Evolutionary conservation across 2,888 invertebrate species (phyloP).

Genomic region (Diarsia mendica): DNA sequence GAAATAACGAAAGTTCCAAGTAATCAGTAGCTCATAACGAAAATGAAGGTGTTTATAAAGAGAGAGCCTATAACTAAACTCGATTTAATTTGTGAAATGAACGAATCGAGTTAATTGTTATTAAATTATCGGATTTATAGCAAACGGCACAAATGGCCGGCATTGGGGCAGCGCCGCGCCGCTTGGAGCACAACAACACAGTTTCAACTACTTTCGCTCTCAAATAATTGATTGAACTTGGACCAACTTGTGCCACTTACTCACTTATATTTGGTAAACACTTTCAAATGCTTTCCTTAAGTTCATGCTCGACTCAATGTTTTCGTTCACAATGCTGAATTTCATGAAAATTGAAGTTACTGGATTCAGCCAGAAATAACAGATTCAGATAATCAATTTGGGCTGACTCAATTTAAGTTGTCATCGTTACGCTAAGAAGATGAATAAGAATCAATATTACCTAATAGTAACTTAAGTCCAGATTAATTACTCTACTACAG

Average conservation of each 20-base stretch:
- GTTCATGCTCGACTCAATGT: slow-evolving; percentile 19
- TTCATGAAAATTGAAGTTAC: slow-evolving; percentile 7
- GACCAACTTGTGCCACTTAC: slow-evolving; percentile 54
- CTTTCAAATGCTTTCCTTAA: slow-evolving; percentile 51
- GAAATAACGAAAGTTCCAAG: slow-evolving; percentile 12
- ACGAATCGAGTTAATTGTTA: slow-evolving; percentile 78
- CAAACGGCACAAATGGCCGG: slow-evolving; percentile 60
- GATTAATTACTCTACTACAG: not conserved
- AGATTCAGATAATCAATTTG: slow-evolving; percentile 4
- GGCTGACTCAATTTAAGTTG: too few species aligned
- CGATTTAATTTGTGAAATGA: slow-evolving; percentile 83
- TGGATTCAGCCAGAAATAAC: not conserved
- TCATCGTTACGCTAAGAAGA: too few species aligned
- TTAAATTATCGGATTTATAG: slow-evolving; percentile 77
- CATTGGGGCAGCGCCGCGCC: slow-evolving; percentile 52
- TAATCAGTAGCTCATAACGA: slow-evolving; percentile 69
- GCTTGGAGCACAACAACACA: slow-evolving; percentile 59
- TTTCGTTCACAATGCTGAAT: slow-evolving; percentile 14
- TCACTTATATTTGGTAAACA: slow-evolving; percentile 60
- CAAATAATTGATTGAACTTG: slow-evolving; percentile 67
- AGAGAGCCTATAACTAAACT: slow-evolving; percentile 79
- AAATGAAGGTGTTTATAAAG: slow-evolving; percentile 88
- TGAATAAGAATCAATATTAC: not conserved
- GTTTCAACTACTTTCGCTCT: slow-evolving; percentile 69
- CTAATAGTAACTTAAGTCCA: not conserved